Evolutionary conservation across 2,797 vertebrate species (phyloP).

Genomic region (Poeciliopsis gracilis): DNA sequence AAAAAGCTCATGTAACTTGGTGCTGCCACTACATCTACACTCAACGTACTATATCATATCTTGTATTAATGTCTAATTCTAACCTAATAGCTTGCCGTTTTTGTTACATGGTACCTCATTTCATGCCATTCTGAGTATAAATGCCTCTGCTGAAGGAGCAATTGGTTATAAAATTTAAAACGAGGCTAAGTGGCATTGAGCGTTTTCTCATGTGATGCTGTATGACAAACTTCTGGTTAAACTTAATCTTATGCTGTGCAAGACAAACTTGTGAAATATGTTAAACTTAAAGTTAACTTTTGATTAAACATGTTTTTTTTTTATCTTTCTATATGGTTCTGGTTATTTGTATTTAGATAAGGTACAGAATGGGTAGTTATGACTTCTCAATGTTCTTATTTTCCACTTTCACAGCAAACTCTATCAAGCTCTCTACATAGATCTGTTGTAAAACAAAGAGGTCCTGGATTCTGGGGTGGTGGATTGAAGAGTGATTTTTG

Average conservation of each 20-base stretch:
- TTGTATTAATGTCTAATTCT: conserved; percentile 4
- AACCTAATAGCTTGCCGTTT: conserved; percentile 15
- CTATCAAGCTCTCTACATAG: background rate
- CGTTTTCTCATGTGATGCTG: conserved; percentile 19
- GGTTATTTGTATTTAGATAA: conserved; percentile 17
- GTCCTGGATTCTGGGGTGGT: background rate
- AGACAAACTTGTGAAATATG: conserved; percentile 17
- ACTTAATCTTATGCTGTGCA: conserved; percentile 9
- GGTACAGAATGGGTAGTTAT: background rate
- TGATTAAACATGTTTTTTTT: background rate
- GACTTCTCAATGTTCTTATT: background rate
- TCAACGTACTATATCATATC: background rate
- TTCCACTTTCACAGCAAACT: background rate
- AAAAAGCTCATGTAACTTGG: conserved; percentile 11
- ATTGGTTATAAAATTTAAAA: conserved; percentile 21
- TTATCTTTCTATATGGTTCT: conserved; percentile 5
- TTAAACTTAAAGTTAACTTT: background rate
- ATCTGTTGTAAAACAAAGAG: background rate
- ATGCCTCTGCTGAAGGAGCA: conserved; percentile 11
- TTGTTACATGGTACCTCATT: conserved; percentile 27
- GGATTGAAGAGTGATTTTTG: background rate
- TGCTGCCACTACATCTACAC: conserved; percentile 51
- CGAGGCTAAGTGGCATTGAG: conserved; percentile 5
- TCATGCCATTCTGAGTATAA: conserved; percentile 6
- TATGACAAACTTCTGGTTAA: conserved; percentile 25